Evolutionary conservation across 2,113 vertebrate species (phyloP), one percentile per base, ranked within the genome.

Genomic region (Eublepharis macularius): DNA sequence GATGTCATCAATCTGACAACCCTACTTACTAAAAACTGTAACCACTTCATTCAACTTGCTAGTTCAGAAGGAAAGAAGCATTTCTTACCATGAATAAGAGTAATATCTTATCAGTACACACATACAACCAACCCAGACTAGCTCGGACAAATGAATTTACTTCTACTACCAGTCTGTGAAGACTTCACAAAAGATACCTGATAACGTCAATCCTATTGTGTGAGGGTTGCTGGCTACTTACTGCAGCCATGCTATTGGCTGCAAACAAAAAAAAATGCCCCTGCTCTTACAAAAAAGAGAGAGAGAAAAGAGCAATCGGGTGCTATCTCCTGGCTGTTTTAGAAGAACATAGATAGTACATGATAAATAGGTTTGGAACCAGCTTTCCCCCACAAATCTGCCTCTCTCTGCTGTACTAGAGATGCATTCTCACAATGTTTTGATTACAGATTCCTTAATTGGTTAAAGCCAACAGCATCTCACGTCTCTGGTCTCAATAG

Each of bases 91-190:
- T 87, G 85, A 93, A 81, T 88, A 91, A 82, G 88, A 76, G 82
- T 87, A 89, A 87, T 86, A 91, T 82, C 87, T 94, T 93, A 91
- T 86, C 90, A 90, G 19, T 73, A 84, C 87, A 89, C 75, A 89
- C 66, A 89, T 88, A 75, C 70, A 92, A 85, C 66, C 60, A 85
- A 34, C 85, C 65, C 73, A 87, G 78, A 81, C 70, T 82, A 85
- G 47, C 70, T 90, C 70, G 68, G 73, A 93, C 74, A 88, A 92
- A 76, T n/a, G 29, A 88, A 73, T 34, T 51, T 47, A 51, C 66
- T 91, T 90, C 78, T 57, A 65, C 60, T 69, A 82, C 83, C 86
- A 81, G n/a, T 76, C 91, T 83, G 85, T 51, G 78, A 60, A 82
- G 78, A 90, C 83, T 91, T 68, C 51, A 90, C 84, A 83, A 91